Percentiles rank a stretch among this genome's conserved stretches.
These are phyloP conservation scores for Acleris emargana DNA, from an alignment of 2,888 invertebrate genomes.

Conservation along the genomic window DNA sequence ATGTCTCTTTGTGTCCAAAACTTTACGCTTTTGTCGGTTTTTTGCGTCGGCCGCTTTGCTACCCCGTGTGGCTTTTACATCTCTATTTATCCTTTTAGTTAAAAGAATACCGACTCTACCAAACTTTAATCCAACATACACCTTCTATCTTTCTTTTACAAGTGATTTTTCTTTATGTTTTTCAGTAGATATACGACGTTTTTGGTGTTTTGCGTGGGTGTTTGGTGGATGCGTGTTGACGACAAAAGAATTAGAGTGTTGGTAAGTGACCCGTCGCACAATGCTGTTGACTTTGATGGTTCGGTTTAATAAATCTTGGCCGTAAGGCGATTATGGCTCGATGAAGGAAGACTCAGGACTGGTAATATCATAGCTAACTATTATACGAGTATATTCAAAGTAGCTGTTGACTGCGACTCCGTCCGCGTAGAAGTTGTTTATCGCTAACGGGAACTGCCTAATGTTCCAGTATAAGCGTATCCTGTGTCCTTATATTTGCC, in stretches of 20 bases:
- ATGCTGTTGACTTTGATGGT: conserved; percentile 68
- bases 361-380: neutral
- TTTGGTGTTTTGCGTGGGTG: conserved; percentile 44
- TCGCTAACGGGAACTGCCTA: too few relatives aligned
- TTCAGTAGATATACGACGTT: conserved; percentile 40
- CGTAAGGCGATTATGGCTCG: conserved; percentile 61
- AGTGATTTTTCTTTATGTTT: conserved; percentile 31
- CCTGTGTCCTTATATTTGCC: too few relatives aligned
- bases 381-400: neutral
- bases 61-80: conserved; percentile 72
- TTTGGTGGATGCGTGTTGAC: conserved; percentile 73
- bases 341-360: neutral
- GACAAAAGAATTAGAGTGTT: conserved; percentile 78
- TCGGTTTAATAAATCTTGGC: conserved; percentile 66
- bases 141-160: conserved; percentile 22
- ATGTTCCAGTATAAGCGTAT: too few relatives aligned
- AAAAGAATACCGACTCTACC: conserved; percentile 66
- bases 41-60: conserved; percentile 75
- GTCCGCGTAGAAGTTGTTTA: too few relatives aligned
- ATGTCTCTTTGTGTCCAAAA: conserved; percentile 81
- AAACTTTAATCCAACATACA: conserved; percentile 19
- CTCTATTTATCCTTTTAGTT: conserved; percentile 76
- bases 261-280: conserved; percentile 74
- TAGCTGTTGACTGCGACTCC: too few relatives aligned
- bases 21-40: conserved; percentile 75